Base-by-base conservation (phyloP, 2,113 vertebrate species). In the Cephalopterus ornatus region DNA sequence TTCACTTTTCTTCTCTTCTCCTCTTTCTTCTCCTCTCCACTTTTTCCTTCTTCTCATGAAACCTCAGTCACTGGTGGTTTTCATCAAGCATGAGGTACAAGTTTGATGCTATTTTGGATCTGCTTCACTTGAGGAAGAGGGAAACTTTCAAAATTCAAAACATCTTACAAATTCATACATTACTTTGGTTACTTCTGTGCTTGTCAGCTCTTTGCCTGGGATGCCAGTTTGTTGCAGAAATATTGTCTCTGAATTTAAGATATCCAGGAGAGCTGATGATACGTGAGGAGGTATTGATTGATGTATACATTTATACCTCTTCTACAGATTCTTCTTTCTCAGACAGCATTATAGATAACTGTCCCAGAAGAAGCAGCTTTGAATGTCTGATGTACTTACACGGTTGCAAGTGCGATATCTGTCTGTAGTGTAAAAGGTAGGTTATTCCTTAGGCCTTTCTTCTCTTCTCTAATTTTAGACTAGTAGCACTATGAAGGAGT, bases 401-500 rank as follows among this genome's bases (percentile, higher is more conserved):
- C 12, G 32, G 76, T 73, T 90, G 50, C 35, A 70, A 39, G 67
- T 27, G 35, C 78, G 14, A 30, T 58, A 46, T 35, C 67, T 95
- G 66, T 28, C 56, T 88, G 24, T 50, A 59, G 35, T 56, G 18
- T 22, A 16, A 41, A 85, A 88, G 85, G 67, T 47, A 65, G 37
- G 23, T 67, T 96, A 81, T 92, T 93, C 81, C 66, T 95, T 61
- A 75, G 80, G 65, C 77, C 63, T 82, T 92, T 93, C 65, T 27
- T 58, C 26, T 85, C 58, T 79, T 46, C 70, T 91, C 76, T 96
- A 92, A 95, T 95, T 96, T 95, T 95, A 96, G 83, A 58, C 19
- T 46, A 63, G 56, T 11, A 56, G 32, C 41, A 33, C 47, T 75
- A 4, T 37, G n/a, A 44, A 86, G 80, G 77, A 78, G 68, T 80